Conservation (phyloP, 2,888 invertebrate species). For the Lochmaea capreae region DNA sequence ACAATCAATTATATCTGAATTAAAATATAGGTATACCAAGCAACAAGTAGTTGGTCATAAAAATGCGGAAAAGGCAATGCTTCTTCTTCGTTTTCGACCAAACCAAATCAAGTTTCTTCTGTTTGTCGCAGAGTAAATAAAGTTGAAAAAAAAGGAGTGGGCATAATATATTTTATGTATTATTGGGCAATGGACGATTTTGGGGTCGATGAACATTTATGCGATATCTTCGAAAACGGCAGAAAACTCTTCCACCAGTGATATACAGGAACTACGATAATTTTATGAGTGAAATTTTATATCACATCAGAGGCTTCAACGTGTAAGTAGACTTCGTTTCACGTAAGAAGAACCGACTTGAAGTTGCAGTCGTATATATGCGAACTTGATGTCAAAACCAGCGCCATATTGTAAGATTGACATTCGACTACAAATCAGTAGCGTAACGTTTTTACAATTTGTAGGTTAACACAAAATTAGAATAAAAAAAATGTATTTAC, state of each 20-base stretch:
- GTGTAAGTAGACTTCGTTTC: no score
- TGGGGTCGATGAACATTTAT: conserved; percentile 44
- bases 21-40: no score
- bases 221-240: conserved; percentile 19
- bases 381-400: no score
- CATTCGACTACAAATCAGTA: no score
- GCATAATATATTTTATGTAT: conserved; percentile 41
- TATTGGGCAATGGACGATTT: conserved; percentile 43
- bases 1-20: no score
- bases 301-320: no score
- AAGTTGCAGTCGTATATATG: no score
- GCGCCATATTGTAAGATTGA: no score
- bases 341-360: no score
- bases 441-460: no score
- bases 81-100: conserved; percentile 15
- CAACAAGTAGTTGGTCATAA: conserved; percentile 26
- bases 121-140: conserved; percentile 36
- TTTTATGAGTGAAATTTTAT: not conserved
- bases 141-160: conserved; percentile 35
- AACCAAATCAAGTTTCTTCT: conserved; percentile 38
- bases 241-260: conserved; percentile 18
- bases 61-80: conserved; percentile 43
- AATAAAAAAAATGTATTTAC: no score
- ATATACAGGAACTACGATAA: not conserved
- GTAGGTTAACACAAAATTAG: no score